phyloP scores from a whole-genome alignment of 1,140 invertebrate species.

The Zelostemma sp. region DNA sequence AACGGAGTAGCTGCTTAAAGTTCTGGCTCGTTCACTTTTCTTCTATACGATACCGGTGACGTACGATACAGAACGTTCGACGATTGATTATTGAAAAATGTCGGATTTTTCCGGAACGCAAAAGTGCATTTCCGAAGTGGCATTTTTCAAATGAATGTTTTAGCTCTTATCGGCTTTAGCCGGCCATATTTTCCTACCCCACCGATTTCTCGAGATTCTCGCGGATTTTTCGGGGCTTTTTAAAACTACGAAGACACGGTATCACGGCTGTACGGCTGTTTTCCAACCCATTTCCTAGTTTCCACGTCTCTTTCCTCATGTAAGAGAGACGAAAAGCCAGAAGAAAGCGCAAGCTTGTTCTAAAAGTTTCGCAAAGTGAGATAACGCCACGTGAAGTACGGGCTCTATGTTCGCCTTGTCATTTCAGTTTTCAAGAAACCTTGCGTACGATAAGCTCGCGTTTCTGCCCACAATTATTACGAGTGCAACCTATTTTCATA shows the following conservation, averaged over 20 bases:
- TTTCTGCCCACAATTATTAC: constrained; percentile 38
- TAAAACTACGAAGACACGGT: constrained; percentile 3
- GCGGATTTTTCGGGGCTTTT: background rate
- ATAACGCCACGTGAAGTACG: constrained; percentile 40
- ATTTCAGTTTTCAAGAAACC: constrained; percentile 45
- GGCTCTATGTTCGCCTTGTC: constrained; percentile 34
- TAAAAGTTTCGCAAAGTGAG: constrained; percentile 41
- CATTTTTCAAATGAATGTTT: no score
- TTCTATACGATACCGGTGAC: no score
- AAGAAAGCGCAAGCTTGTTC: constrained; percentile 41
- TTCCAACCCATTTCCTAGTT: constrained; percentile 37
- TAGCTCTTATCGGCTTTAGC: no score
- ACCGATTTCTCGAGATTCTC: background rate
- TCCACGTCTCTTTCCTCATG: constrained; percentile 24
- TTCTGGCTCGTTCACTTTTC: no score
- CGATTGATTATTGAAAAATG: no score
- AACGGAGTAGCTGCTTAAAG: no score
- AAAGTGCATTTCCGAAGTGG: no score
- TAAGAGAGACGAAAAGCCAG: constrained; percentile 28
- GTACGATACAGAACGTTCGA: no score
- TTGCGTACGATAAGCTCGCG: constrained; percentile 35
- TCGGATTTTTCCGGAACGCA: no score
- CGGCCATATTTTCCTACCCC: no score
- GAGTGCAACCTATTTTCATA: constrained; percentile 25
- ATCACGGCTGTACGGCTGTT: no score